Evolutionary conservation across 2,888 invertebrate genomes (phyloP), one percentile per base, ranked within the genome.

Genomic region (Helobdella robusta): DNA sequence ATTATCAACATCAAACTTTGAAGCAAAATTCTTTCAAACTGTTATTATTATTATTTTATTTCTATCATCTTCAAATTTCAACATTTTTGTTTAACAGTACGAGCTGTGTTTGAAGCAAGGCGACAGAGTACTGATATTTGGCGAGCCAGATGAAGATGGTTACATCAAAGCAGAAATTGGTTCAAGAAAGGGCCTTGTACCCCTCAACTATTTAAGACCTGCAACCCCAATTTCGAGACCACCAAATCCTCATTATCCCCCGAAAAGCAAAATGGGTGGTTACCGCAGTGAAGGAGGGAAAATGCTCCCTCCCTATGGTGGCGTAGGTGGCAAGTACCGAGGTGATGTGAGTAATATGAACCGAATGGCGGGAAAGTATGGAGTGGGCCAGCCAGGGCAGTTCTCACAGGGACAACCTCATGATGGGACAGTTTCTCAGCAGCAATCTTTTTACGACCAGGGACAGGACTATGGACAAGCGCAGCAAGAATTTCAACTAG

Each of bases 91-190:
- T 44, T 67, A 82, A 84, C 86, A 94, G 88, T 89, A 92, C 81
- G 97, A 98, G 84, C 83, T 98, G 78, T 87, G 89, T 77, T 97
- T 98, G 83, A 87, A 88, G 79, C 91, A 92, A 73, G 97, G 97
- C 68, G 94, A 97, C 80, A 87, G 93, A 74, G 92, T 99, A 78
- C 89, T 89, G 78, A 91, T 98, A 34, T 94, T 90, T 63, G 98
- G 98, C 36, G 95, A 97, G 60, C 94, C 97, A 91, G 98, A 98
- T 80, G 95, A 95, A 79, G 98, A 98, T 79, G 98, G 98, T 70
- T 98, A 98, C 84, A 98, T 86, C 82, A 89, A 92, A 87, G 98
- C 94, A 50, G 95, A 97, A 81, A 85, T 94, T 70, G 89, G 91
- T 71, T 94, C 94, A 34, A 86, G 87, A n/a, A 85, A 91, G 50